Evolutionary conservation across 2,113 vertebrate genomes (phyloP), one percentile per base, ranked within the genome.

Genomic region (Macquaria ambigua): DNA sequence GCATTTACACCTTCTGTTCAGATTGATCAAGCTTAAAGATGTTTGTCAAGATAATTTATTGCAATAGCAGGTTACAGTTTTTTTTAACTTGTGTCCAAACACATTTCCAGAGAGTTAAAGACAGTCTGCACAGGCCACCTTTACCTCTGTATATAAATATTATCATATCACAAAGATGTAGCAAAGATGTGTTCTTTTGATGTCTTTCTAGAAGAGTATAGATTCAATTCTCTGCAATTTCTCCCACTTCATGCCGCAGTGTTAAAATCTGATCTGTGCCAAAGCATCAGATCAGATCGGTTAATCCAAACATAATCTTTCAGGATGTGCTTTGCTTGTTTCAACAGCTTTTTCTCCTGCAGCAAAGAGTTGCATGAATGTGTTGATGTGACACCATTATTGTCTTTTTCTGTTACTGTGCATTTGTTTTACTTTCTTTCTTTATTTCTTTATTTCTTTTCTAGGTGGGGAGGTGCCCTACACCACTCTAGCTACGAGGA

Each of bases 391-490:
- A 23, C 16, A 34, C 34, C 5, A 31, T 76, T 34, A 20, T 41
- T 55, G 1, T 69, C 2, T 81, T 50, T 46, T n/a, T 59, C 41
- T 46, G 18, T 56, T 25, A 43, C 10, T 25, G 3, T 56, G 46
- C 7, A 23, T 67, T 34, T 56, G 12, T 48, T 50, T 31, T 56
- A 72, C 39, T 56, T 28, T 72, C 39, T 56, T 25, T 58, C 43
- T 78, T 71, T 64, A 21, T 74, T 72, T 67, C 21, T 77, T n/a
- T n/a, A n/a, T n/a, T 31, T 64, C 74, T 68, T 14, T 28, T 64
- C 37, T 53, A 99, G 98, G 98, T 86, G 98, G 98, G 77, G 98
- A 99, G 89, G 97, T 99, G 12, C 98, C 98, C 0, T 99, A 99
- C 71, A 99, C 98, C 58, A 98, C 98, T 18, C 92, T 99, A 89